Conservation (phyloP, 1,140 invertebrate species). For the Vollenhovia emeryi region DNA sequence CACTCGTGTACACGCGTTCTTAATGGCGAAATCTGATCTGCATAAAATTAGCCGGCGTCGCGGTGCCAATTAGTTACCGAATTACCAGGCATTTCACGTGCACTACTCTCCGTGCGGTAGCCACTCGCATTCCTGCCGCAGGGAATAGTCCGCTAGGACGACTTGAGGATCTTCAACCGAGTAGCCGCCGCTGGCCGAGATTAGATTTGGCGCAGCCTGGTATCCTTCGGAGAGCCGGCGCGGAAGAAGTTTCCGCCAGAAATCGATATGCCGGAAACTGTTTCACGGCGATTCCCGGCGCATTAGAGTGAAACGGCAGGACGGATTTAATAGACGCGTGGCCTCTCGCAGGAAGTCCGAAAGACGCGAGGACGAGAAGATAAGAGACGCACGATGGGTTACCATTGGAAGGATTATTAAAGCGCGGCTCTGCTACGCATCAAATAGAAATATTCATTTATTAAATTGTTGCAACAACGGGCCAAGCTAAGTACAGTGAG, state of each 20-base stretch:
- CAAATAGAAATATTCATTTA: neutral
- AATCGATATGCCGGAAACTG: slow-evolving; percentile 53
- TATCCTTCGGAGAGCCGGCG: slow-evolving; percentile 30
- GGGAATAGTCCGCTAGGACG: neutral
- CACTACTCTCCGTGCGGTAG: neutral
- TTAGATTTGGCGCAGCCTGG: slow-evolving; percentile 37
- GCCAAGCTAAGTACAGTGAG: neutral
- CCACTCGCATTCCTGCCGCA: neutral
- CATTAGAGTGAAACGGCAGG: neutral
- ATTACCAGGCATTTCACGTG: slow-evolving; percentile 55
- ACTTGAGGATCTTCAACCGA: slow-evolving; percentile 27
- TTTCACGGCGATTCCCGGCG: slow-evolving; percentile 38
- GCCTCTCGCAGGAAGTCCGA: neutral
- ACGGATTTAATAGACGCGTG: slow-evolving; percentile 23
- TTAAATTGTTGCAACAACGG: neutral
- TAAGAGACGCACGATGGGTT: neutral
- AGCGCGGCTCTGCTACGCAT: neutral
- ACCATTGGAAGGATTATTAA: neutral
- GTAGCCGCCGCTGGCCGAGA: slow-evolving; percentile 14
- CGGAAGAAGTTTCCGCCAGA: slow-evolving; percentile 31
- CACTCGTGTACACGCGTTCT: neutral
- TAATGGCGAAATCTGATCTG: slow-evolving; percentile 64
- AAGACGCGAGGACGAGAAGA: neutral
- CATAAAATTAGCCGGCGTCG: slow-evolving; percentile 69
- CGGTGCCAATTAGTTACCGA: slow-evolving; percentile 35